Evolutionary conservation across 2,888 invertebrate genomes (phyloP), one percentile per base, ranked within the genome.

Genomic region (Protophormia terraenovae): DNA sequence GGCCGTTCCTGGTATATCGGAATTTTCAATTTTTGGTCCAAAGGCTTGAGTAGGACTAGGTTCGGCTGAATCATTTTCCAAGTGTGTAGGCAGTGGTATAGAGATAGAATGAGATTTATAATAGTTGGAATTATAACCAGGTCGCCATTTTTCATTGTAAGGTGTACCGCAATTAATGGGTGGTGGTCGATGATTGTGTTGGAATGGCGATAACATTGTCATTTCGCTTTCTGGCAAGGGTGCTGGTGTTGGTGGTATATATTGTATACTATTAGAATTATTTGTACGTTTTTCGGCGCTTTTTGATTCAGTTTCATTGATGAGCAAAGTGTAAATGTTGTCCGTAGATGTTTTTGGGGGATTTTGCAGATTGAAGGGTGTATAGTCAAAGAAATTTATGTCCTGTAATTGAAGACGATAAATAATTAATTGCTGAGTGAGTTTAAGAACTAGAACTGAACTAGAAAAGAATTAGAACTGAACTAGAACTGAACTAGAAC

Each of bases 41-140:
- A 94, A 94, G 0, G 94, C 94, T 81, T 93, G 93, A 0, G 92
- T 90, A 27, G 93, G 90, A 88, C 92, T 90, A 4, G 91, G 90
- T 58, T 92, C 90, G 0, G 91, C 91, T 1, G 91, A 91, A 14
- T 92, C 91, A 2, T 89, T 87, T 84, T 92, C 92, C 82, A 91
- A 81, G 45, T 91, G 92, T 41, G 91, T 90, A 4, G 92, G 90
- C 82, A 92, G 81, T 41, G 90, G 89, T 60, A 90, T 78, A 0
- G 89, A 84, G 12, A 90, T 89, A 5, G 89, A 82, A 35, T 88
- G 89, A 0, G 87, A 83, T 76, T 90, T 82, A 50, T 77, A 81
- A 27, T 87, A 75, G 12, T 84, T 84, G 50, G 81, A 87, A 24
- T 64, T 77, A 24, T 76, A 76, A 5, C 45, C 45, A 24, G 84